Percentiles rank a stretch among this genome's conserved stretches.
phyloP scores from a whole-genome alignment of 2,797 vertebrate species.

The Anguilla anguilla region DNA sequence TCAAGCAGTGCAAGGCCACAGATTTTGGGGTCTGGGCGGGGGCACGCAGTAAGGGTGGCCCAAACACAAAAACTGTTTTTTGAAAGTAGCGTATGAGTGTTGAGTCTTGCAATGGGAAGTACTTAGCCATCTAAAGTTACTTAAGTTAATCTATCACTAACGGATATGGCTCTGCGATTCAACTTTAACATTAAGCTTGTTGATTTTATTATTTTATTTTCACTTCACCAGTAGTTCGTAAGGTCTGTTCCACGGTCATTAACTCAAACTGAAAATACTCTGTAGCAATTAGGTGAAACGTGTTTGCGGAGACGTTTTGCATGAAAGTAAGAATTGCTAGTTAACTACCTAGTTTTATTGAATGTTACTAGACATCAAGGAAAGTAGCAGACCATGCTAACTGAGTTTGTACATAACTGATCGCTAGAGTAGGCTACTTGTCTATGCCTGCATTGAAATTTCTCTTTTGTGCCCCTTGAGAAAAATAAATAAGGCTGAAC shows the following conservation, averaged over 20 bases:
- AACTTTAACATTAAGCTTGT: neutral
- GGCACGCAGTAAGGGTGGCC: neutral
- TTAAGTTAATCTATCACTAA: neutral
- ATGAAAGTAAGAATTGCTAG: neutral
- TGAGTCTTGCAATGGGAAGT: neutral
- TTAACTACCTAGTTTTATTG: neutral
- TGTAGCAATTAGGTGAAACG: neutral
- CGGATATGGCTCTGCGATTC: neutral
- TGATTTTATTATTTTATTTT: neutral
- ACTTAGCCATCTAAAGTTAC: too few species aligned
- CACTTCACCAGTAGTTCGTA: neutral
- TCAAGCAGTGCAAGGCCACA: conserved; percentile 10
- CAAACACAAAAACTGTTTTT: neutral
- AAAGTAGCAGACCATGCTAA: neutral
- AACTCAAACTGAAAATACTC: neutral
- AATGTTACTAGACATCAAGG: neutral
- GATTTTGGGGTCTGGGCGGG: conserved; percentile 12
- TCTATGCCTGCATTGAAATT: neutral
- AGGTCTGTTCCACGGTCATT: neutral
- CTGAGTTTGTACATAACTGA: too few species aligned
- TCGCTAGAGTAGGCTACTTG: neutral
- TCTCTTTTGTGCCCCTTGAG: neutral
- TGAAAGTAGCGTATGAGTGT: neutral
- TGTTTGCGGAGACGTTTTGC: neutral
- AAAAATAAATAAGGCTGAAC: neutral